These are phyloP conservation scores for Cyclargus thomasi DNA, from an alignment of 1,140 invertebrate genomes.

Conservation along the genomic window DNA sequence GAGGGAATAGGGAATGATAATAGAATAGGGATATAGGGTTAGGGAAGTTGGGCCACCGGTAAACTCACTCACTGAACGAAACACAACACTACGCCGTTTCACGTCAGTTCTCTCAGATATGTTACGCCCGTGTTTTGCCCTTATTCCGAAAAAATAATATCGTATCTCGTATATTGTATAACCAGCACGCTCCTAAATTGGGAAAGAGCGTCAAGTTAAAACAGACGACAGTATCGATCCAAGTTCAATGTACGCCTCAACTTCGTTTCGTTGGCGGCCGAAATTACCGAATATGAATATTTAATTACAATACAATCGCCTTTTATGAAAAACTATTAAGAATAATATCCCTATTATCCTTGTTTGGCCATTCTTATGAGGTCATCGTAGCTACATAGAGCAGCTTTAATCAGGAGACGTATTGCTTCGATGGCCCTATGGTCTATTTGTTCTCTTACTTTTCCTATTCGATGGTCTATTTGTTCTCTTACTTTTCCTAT, in stretches of 20 bases:
- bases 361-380: not conserved
- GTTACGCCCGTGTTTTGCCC: no score
- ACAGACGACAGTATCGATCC: constrained; percentile 26
- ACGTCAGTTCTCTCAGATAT: no score
- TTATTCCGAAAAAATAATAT: not conserved
- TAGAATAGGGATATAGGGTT: no score
- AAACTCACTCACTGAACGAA: no score
- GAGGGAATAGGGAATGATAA: no score
- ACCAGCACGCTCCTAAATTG: not conserved
- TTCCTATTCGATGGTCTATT: no score
- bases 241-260: constrained; percentile 24
- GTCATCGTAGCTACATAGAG: not conserved
- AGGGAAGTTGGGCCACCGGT: no score
- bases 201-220: constrained; percentile 7
- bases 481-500: no score
- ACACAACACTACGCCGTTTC: no score
- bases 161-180: no score
- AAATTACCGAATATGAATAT: constrained; percentile 9
- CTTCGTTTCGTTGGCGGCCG: constrained; percentile 1
- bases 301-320: not conserved
- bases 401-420: not conserved
- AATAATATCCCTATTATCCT: not conserved
- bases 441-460: no score
- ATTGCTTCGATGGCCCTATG: not conserved
- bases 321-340: not conserved